These are phyloP conservation scores for Meta bourneti DNA, from an alignment of 2,888 invertebrate genomes.

Conservation along the genomic window DNA sequence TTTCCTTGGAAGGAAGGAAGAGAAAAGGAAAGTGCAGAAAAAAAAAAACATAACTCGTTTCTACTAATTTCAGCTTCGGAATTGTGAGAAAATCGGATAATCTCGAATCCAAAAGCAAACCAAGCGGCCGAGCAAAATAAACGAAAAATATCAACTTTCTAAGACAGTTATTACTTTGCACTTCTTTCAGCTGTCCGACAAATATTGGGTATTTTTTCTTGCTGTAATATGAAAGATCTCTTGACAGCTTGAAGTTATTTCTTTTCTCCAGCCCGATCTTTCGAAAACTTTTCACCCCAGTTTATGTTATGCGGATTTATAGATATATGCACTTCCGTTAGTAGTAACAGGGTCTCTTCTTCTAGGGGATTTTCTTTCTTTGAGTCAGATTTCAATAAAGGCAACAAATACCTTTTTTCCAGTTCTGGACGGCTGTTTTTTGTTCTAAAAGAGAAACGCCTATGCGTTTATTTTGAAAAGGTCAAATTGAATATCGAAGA, in stretches of 20 bases:
- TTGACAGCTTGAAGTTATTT: slow-evolving; percentile 51
- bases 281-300: slow-evolving; percentile 18
- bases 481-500: background rate
- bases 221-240: slow-evolving; percentile 31
- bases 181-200: slow-evolving; percentile 37
- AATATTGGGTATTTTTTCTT: slow-evolving; percentile 45
- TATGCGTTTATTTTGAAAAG: background rate
- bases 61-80: slow-evolving; percentile 46
- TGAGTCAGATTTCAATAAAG: background rate
- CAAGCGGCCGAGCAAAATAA: slow-evolving; percentile 23
- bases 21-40: background rate
- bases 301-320: background rate
- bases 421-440: background rate
- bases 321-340: background rate
- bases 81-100: slow-evolving; percentile 31
- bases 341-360: background rate
- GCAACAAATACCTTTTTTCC: background rate
- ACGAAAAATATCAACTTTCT: slow-evolving; percentile 34
- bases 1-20: background rate
- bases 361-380: background rate
- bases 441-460: background rate
- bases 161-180: slow-evolving; percentile 54
- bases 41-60: background rate
- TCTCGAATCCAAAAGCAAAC: slow-evolving; percentile 35
- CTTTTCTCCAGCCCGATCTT: slow-evolving; percentile 26